These are phyloP conservation scores for Eristalinus aeneus DNA, from an alignment of 2,888 invertebrate species.

Conservation along the genomic window DNA sequence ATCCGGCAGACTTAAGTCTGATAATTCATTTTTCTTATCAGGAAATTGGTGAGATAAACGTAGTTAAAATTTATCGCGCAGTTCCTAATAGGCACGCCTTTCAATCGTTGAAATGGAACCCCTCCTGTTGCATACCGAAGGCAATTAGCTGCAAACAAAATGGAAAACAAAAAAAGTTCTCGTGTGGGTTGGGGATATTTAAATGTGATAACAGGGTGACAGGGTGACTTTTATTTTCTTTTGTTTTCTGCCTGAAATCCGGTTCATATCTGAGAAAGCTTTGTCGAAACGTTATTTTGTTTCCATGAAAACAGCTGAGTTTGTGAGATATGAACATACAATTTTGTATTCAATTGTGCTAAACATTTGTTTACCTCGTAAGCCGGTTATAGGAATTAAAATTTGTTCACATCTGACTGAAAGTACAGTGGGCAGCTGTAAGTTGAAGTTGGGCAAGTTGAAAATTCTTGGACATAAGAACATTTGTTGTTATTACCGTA, in stretches of 20 bases:
- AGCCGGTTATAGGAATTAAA: neutral
- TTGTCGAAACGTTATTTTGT: neutral
- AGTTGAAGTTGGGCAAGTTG: too few species aligned
- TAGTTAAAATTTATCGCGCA: neutral
- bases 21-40: neutral
- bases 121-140: constrained; percentile 11
- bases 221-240: constrained; percentile 6
- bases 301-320: neutral
- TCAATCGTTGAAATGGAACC: neutral
- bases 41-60: neutral
- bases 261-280: neutral
- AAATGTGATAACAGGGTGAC: constrained; percentile 21
- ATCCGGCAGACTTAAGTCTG: neutral
- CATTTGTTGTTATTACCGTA: too few species aligned
- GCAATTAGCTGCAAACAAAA: constrained; percentile 45
- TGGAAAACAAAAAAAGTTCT: neutral
- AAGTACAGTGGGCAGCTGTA: too few species aligned
- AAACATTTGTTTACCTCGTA: neutral
- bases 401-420: neutral
- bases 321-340: neutral
- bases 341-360: neutral
- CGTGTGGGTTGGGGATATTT: constrained; percentile 15
- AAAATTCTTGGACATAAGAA: too few species aligned
- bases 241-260: neutral
- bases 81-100: neutral